Evolutionary conservation across 2,888 invertebrate species (phyloP).

Genomic region (Odontocolon sp.): DNA sequence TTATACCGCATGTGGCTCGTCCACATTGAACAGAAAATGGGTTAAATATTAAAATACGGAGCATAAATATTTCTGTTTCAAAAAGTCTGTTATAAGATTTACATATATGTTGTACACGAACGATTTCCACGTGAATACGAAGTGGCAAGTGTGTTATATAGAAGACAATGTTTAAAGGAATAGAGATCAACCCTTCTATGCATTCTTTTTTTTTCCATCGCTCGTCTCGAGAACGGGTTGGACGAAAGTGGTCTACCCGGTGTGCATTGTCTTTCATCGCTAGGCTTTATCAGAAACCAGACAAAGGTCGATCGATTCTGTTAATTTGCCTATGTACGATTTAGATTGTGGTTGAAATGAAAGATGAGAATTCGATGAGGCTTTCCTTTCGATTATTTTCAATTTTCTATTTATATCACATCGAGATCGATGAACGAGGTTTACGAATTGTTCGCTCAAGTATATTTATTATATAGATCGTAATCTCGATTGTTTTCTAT

Average conservation of each 20-base stretch:
- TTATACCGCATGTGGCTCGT: no score
- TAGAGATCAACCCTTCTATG: not conserved
- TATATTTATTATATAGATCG: constrained; percentile 33
- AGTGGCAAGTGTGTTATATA: no score
- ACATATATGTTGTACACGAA: not conserved
- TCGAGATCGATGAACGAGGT: constrained; percentile 21
- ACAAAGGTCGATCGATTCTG: constrained; percentile 15
- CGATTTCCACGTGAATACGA: no score
- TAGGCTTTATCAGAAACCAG: not conserved
- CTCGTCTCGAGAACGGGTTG: constrained; percentile 42
- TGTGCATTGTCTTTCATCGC: constrained; percentile 37
- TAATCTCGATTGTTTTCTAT: constrained; percentile 46
- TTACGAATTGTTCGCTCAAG: not conserved
- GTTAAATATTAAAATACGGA: no score
- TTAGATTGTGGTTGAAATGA: not conserved
- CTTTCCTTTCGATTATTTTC: constrained; percentile 28
- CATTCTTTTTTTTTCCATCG: constrained; percentile 34
- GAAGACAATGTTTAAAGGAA: no score
- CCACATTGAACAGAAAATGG: no score
- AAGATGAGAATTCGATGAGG: not conserved
- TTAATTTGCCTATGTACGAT: constrained; percentile 31
- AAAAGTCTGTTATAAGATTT: not conserved
- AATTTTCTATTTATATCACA: constrained; percentile 6
- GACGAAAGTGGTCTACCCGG: constrained; percentile 51
- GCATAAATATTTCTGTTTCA: no score